phyloP scores from a whole-genome alignment of 2,888 invertebrate genomes.

The Athalia circularis region DNA sequence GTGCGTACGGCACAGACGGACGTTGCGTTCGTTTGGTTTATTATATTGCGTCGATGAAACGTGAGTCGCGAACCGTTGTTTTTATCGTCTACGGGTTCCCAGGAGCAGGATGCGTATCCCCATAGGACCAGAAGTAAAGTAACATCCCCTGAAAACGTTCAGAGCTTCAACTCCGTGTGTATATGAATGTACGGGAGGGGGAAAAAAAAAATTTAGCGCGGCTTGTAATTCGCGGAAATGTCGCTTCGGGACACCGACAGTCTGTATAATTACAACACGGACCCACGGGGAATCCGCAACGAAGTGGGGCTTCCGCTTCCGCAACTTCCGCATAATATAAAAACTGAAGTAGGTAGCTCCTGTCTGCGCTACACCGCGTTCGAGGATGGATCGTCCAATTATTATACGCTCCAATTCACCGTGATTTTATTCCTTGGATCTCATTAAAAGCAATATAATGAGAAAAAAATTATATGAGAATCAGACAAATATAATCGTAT shows the following conservation, averaged over 20 bases:
- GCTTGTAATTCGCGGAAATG: constrained; percentile 39
- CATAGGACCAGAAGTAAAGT: constrained; percentile 24
- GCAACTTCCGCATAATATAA: constrained; percentile 11
- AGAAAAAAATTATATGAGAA: too few relatives aligned
- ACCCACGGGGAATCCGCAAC: constrained; percentile 1
- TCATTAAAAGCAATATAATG: too few relatives aligned
- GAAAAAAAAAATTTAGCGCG: constrained; percentile 16
- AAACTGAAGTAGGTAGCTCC: background rate
- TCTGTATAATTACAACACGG: constrained; percentile 33
- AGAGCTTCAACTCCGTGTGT: background rate
- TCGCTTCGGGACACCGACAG: constrained; percentile 37
- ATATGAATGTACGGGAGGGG: background rate
- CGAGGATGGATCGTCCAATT: too few relatives aligned
- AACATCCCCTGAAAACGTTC: constrained; percentile 35
- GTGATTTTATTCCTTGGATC: background rate
- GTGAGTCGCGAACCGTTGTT: constrained; percentile 32
- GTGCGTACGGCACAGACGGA: constrained; percentile 8
- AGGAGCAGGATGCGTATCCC: constrained; percentile 26
- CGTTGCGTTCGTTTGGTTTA: constrained; percentile 23
- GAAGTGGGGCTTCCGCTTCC: constrained; percentile 2
- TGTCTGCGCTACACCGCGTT: background rate
- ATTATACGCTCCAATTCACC: too few relatives aligned
- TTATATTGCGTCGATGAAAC: constrained; percentile 44
- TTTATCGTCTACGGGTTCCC: constrained; percentile 19
- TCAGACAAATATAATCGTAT: too few relatives aligned